phyloP scores from a whole-genome alignment of 1,140 invertebrate species.

The Lerema accius region DNA sequence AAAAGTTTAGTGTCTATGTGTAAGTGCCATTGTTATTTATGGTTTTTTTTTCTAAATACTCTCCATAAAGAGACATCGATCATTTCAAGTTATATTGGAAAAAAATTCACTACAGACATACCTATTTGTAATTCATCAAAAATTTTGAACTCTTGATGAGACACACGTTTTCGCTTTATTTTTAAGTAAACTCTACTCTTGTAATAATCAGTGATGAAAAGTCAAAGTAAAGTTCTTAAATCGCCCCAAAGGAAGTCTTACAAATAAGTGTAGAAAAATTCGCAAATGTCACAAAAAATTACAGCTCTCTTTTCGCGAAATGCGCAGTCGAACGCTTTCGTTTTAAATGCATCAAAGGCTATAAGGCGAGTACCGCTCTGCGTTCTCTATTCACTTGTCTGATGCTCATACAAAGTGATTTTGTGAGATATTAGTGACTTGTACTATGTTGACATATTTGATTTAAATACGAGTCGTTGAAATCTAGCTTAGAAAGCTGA shows the following conservation, averaged over 20 bases:
- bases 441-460: too few species aligned
- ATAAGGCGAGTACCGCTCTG: conserved; percentile 8
- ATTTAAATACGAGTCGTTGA: too few species aligned
- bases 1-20: too few species aligned
- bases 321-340: conserved; percentile 7
- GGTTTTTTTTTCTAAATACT: too few species aligned
- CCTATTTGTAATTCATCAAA: too few species aligned
- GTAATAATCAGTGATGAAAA: not conserved
- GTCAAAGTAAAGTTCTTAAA: conserved; percentile 1
- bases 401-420: not conserved
- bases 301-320: conserved; percentile 3
- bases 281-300: conserved; percentile 15
- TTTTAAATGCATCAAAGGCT: conserved; percentile 18
- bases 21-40: too few species aligned
- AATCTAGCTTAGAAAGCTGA: too few species aligned
- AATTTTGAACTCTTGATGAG: too few species aligned
- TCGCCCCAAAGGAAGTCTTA: not conserved
- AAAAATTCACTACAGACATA: too few species aligned
- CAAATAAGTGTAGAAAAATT: not conserved
- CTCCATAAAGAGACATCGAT: too few species aligned
- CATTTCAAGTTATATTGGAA: too few species aligned
- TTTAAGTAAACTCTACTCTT: not conserved
- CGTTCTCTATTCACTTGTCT: conserved; percentile 3
- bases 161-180: too few species aligned
- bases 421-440: not conserved